These are phyloP conservation scores for Crypturellus undulatus DNA, from an alignment of 2,113 vertebrate genomes.

Conservation along the genomic window DNA sequence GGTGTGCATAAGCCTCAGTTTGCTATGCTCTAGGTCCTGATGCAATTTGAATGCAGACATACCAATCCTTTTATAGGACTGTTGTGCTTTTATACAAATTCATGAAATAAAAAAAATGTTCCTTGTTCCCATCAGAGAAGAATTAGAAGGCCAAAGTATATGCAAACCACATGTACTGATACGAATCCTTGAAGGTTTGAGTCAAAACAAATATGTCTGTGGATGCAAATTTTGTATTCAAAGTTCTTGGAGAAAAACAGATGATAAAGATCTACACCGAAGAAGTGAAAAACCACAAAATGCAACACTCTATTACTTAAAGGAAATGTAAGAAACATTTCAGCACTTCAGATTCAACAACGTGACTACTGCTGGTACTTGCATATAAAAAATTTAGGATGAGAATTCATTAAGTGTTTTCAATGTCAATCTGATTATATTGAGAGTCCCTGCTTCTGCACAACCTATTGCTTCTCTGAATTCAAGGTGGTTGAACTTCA, in stretches of 20 bases:
- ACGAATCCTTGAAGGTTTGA: slow-evolving; percentile 22
- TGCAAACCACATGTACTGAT: slow-evolving; percentile 29
- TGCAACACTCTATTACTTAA: slow-evolving; percentile 20
- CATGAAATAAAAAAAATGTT: slow-evolving; percentile 3
- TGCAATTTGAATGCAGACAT: neutral
- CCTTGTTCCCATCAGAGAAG: neutral
- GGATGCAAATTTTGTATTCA: slow-evolving; percentile 32
- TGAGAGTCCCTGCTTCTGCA: neutral
- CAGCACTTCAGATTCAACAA: slow-evolving; percentile 3
- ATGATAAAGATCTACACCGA: neutral
- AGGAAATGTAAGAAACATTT: slow-evolving; percentile 16
- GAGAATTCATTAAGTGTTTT: neutral
- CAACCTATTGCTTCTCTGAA: neutral
- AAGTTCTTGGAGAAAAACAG: slow-evolving; percentile 35
- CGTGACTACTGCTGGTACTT: neutral
- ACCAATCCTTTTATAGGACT: neutral
- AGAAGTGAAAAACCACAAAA: slow-evolving; percentile 46
- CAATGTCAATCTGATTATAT: neutral
- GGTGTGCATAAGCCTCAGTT: neutral
- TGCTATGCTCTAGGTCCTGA: neutral
- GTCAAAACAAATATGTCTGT: slow-evolving; percentile 37
- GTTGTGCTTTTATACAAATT: neutral
- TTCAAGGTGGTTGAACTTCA: neutral
- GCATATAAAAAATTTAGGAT: neutral
- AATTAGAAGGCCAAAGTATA: neutral